Base-by-base conservation (phyloP, 2,113 vertebrate species). In the Isichthys henryi region DNA sequence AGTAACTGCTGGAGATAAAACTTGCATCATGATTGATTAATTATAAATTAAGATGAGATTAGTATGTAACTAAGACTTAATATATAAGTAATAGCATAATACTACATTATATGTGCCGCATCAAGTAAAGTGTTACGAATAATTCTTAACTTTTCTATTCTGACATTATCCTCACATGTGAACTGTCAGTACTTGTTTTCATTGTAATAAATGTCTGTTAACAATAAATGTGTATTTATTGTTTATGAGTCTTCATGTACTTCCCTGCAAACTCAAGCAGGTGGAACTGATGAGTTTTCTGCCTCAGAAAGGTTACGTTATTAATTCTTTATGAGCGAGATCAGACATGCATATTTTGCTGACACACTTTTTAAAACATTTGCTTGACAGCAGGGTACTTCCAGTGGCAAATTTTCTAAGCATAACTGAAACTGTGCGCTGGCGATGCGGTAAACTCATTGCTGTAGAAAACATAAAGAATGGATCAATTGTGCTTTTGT, bases 291-390 rank as follows among this genome's bases (percentile, higher is more conserved):
- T 46, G 45, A 45, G 45, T 21, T 43, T 43, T 80, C 35, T 80
- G 74, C 74, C 17, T 19, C 74, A 80, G 46, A 49, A 27, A 31
- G 83, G 13, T 3, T 9, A n/a, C 83, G 4, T 49, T 31, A 48
- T 27, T 86, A 19, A 49, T 31, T 35, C 1, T 53, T 87, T 17
- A 87, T 52, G n/a, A 53, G n/a, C 31, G 50, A 87, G 11, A 19
- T 23, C 49, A 43, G 39, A 70, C 15, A 27, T 84, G 46, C 77
- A 84, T 77, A 88, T 49, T 80, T 80, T 6, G 27, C 74, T 39
- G 35, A 83, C 13, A 66, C n/a, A n/a, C 77, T 86, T 89, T 53
- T 84, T 82, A 86, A 89, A 85, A 86, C 45, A 58, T 85, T 56
- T 80, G 74, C 74, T 31, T 31, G 8, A 50, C n/a, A 45, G 53